Evolutionary conservation across 1,140 invertebrate genomes (phyloP), one percentile per base, ranked within the genome.

Genomic region (Zaprionus gabonicus): DNA sequence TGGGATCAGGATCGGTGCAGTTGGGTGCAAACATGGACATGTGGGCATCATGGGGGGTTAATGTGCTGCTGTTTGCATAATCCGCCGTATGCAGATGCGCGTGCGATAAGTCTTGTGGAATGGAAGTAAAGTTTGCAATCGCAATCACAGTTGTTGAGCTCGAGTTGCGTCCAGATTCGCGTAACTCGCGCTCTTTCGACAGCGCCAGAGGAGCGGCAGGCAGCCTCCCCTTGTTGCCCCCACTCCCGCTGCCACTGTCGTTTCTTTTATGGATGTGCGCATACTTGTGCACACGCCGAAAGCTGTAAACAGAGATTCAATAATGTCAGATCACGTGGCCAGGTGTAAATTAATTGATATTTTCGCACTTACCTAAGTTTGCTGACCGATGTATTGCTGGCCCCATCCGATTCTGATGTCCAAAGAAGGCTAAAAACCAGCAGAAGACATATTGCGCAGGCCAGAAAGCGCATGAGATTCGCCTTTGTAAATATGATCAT

Each of bases 121-220:
- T 90, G 85, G 85, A 90, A 90, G 85, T 90, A 80, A 81, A 81
- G 79, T 90, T 90, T 90, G 82, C 81, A 69, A 70, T 85, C 75
- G 78, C 84, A 85, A 90, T 90, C 85, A 90, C 85, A 90, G 85
- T 90, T 66, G 79, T 74, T 74, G 70, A 70, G 76, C 75, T 88
- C 64, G 73, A 81, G 76, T 90, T 90, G 46, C 71, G 69, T 20
- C 36, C 70, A 27, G 34, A 17, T 7, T 17, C 53, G 2, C 76
- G 72, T 59, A 69, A 38, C 62, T 75, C 70, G 41, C 69, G 81
- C 41, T 81, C 75, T 62, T 84, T 84, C 5, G 81, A 84, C 27
- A 79, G 41, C 4, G 81, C 85, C 36, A 90, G 71, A 1, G 85
- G 85, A 49, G 85, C 73, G 9, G 72, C 67, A 6, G 85, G 85